These are phyloP conservation scores for Trochalopteron elliotii DNA, from an alignment of 2,113 vertebrate species.

Conservation along the genomic window DNA sequence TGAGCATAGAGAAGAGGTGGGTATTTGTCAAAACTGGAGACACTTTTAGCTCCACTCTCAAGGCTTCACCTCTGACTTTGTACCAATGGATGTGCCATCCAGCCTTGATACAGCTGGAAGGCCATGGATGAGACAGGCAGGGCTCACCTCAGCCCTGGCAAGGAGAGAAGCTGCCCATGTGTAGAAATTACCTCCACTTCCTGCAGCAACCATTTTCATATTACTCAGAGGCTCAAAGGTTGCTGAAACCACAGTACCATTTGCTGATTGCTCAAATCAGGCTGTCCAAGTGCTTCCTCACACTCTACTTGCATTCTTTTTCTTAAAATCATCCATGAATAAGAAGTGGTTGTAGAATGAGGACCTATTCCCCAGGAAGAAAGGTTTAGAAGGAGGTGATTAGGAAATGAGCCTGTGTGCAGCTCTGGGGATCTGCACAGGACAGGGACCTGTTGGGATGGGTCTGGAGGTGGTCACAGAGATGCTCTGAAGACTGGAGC, in stretches of 20 bases:
- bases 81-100: neutral
- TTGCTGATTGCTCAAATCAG: neutral
- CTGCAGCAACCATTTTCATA: neutral
- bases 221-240: neutral
- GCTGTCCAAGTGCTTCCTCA: neutral
- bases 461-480: neutral
- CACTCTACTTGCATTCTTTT: neutral
- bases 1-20: neutral
- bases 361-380: neutral
- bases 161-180: neutral
- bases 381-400: neutral
- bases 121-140: neutral
- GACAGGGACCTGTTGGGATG: neutral
- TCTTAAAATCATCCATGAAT: neutral
- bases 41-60: neutral
- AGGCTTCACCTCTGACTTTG: neutral
- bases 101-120: neutral
- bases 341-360: neutral
- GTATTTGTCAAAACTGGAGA: neutral
- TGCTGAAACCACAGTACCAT: neutral
- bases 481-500: neutral
- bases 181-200: neutral
- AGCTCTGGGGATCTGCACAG: neutral
- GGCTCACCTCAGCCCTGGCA: neutral
- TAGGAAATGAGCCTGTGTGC: neutral